Conservation (phyloP, 2,888 invertebrate genomes). For the Drosophila setosimentum region DNA sequence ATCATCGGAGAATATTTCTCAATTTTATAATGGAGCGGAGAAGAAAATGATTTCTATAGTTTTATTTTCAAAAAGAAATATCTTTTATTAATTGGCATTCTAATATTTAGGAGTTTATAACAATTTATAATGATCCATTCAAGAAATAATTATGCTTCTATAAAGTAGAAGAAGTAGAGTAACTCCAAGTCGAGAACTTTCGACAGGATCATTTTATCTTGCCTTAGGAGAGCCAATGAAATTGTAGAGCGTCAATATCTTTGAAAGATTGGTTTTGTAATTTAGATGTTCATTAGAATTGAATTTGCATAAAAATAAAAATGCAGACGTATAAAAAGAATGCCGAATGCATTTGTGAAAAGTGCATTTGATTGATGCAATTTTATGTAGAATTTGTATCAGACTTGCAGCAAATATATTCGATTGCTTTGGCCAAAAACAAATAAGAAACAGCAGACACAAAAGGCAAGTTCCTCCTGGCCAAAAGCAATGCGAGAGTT, state of each 20-base stretch:
- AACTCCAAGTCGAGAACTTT: no score
- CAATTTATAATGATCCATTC: background rate
- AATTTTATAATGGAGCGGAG: background rate
- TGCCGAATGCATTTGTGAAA: slow-evolving; percentile 23
- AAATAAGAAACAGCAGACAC: slow-evolving; percentile 19
- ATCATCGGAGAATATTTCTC: background rate
- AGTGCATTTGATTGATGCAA: slow-evolving; percentile 67
- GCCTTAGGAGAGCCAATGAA: background rate
- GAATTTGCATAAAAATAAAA: slow-evolving; percentile 16
- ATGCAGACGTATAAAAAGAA: background rate
- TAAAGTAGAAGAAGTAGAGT: background rate
- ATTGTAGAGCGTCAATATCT: background rate
- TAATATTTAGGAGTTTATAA: background rate
- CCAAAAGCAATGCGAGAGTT: slow-evolving; percentile 33
- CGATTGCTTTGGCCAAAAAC: slow-evolving; percentile 51
- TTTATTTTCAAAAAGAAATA: background rate
- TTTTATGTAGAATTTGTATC: slow-evolving; percentile 35
- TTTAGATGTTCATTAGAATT: background rate
- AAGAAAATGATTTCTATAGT: background rate
- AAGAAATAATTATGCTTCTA: background rate
- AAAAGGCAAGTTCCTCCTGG: slow-evolving; percentile 25
- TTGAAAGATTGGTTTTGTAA: background rate
- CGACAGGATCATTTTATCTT: background rate
- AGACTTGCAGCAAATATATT: slow-evolving; percentile 43
- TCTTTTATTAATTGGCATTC: background rate